Evolutionary conservation across 1,140 invertebrate genomes (phyloP).

Genomic region (Spodoptera litura): DNA sequence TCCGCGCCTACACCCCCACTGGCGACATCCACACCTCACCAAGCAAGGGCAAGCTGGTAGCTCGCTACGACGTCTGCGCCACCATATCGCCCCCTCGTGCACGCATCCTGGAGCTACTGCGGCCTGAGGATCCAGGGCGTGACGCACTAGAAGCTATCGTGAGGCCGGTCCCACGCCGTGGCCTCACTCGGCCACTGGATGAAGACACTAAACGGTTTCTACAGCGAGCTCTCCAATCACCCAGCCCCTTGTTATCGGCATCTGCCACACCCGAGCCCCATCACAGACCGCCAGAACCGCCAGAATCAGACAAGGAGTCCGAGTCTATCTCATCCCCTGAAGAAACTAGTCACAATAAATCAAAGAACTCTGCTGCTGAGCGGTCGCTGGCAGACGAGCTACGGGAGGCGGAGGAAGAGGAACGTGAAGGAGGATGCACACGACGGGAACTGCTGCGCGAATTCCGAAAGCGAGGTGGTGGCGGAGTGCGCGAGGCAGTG

Average conservation of each 20-base stretch:
- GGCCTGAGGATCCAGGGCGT: slow-evolving; percentile 72
- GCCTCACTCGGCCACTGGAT: slow-evolving; percentile 72
- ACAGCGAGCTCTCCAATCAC: slow-evolving; percentile 67
- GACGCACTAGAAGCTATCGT: slow-evolving; percentile 80
- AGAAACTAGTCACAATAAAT: slow-evolving; percentile 47
- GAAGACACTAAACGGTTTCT: slow-evolving; percentile 78
- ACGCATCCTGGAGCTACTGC: slow-evolving; percentile 78
- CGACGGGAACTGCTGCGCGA: slow-evolving; percentile 66
- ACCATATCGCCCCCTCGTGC: slow-evolving; percentile 71
- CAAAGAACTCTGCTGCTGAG: slow-evolving; percentile 50
- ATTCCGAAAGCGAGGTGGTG: slow-evolving; percentile 59
- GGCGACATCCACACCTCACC: slow-evolving; percentile 58
- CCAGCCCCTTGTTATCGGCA: slow-evolving; percentile 59
- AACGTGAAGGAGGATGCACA: slow-evolving; percentile 60
- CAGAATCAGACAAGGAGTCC: slow-evolving; percentile 28
- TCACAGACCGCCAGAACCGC: slow-evolving; percentile 13
- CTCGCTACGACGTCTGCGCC: slow-evolving; percentile 73
- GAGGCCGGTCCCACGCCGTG: slow-evolving; percentile 69
- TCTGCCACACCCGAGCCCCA: slow-evolving; percentile 53
- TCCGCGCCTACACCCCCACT: slow-evolving; percentile 73
- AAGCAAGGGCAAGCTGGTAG: slow-evolving; percentile 69
- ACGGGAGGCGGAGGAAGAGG: slow-evolving; percentile 76
- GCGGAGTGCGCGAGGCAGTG: slow-evolving; percentile 66
- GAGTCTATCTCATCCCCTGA: slow-evolving; percentile 19
- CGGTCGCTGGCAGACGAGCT: slow-evolving; percentile 78